Evolutionary conservation across 2,888 invertebrate genomes (phyloP), one percentile per base, ranked within the genome.

Genomic region (Pediacus dermestoides): DNA sequence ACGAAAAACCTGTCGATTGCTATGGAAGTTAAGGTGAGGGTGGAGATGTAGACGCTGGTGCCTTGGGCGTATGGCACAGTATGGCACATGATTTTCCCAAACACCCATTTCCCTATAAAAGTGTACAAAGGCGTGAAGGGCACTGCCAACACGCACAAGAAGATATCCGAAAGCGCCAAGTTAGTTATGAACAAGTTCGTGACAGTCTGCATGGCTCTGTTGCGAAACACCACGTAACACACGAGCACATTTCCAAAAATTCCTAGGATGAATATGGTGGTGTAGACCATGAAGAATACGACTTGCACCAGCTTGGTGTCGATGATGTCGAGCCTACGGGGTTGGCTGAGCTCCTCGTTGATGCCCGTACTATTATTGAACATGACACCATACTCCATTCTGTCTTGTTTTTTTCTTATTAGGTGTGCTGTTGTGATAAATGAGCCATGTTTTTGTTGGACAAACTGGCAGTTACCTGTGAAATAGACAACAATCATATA

Each of bases 141-240:
- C 30, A 97, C 92, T 2, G 94, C 93, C 41, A 97, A 77, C 8
- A 88, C 77, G 66, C 95, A 95, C 49, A 99, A 78, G 28, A 97
- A 72, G 30, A 97, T 89, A 67, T 99, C 97, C 4, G 94, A 92
- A 16, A 96, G 73, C 0, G 97, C 97, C 56, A 99, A 73, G 67
- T 97, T 97, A 25, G 92, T 90, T 62, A 97, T 97, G 72, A 97
- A 97, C 34, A 94, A 80, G 67, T 97, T 97, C 2, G 97, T 97
- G 21, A 97, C 96, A 0, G 95, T 94, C 65, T 95, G 95, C 96
- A 97, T 96, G 15, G 89, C 86, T 52, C 84, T 85, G 70, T 94
- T 96, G 16, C 91, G 77, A 18, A 88, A 78, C 3, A 99, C 95
- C 9, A 97, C 94, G 63, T 85, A 95, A 61, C 93, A 92, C 12